Percentiles rank a stretch among this genome's conserved stretches.
Conservation (phyloP, 2,888 invertebrate species). For the Apeira syringaria region DNA sequence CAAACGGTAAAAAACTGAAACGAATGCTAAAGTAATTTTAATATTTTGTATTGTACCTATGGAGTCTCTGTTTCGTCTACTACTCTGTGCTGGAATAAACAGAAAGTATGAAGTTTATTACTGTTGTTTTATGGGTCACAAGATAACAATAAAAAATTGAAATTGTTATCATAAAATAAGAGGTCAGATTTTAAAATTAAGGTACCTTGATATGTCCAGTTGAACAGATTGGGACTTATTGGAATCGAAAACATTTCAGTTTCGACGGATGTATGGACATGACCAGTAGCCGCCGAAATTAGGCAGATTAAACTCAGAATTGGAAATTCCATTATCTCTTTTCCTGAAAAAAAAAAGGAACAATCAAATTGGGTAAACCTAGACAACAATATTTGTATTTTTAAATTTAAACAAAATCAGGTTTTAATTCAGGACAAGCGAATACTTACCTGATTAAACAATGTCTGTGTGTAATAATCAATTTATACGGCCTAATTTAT, state of each 20-base stretch:
- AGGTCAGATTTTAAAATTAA: too few relatives aligned
- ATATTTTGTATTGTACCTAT: not conserved
- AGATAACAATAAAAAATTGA: too few relatives aligned
- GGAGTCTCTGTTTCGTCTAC: constrained; percentile 11
- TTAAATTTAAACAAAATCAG: not conserved
- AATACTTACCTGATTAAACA: constrained; percentile 24
- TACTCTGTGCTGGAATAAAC: constrained; percentile 17
- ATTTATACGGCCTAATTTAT: constrained; percentile 30
- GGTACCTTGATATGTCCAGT: constrained; percentile 90
- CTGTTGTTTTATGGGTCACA: too few relatives aligned
- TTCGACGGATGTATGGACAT: constrained; percentile 82
- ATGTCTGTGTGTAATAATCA: constrained; percentile 25
- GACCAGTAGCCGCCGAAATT: constrained; percentile 36
- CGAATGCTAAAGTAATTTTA: too few relatives aligned
- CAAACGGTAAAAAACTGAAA: too few relatives aligned
- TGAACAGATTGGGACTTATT: constrained; percentile 90
- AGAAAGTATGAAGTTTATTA: too few relatives aligned
- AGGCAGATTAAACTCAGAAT: constrained; percentile 36
- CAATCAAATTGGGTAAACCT: too few relatives aligned
- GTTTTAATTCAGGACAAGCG: too few relatives aligned
- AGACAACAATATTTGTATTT: too few relatives aligned
- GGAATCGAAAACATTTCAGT: constrained; percentile 91
- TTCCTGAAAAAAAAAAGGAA: constrained; percentile 37
- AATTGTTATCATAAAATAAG: too few relatives aligned
- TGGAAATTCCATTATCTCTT: constrained; percentile 1